Evolutionary conservation across 2,888 invertebrate species (phyloP), one percentile per base, ranked within the genome.

Genomic region (Uloborus plumipes): DNA sequence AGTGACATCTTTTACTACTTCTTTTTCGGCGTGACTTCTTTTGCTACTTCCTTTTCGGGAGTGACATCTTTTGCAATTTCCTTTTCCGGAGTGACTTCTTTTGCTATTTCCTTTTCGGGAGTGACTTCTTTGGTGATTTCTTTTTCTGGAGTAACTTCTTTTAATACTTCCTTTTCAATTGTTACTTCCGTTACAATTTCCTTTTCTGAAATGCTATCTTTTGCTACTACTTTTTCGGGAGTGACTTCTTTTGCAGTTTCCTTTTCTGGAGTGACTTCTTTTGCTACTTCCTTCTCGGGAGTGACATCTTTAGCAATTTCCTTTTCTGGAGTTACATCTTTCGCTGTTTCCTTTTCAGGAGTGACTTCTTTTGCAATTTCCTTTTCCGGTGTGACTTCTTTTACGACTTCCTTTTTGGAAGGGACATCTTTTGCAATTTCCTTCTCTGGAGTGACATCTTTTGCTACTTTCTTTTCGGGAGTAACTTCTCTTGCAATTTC

Each of bases 21-120:
- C 26, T 26, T 26, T 74, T 65, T 22, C 6, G 47, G 7, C n/a
- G 20, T 50, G 31, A 31, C 50, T 76, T 69, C 69, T 76, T 76
- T 64, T 15, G n/a, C 51, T 61, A 39, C 66, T 39, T 22, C 18
- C 9, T 16, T n/a, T 26, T 31, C 26, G 51, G 50, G 15, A 55
- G 69, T 16, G 26, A 9, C 2, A 55, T 39, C 18, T 49, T 50
- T 3, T 26, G 49, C 39, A 22, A 11, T 50, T 50, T 67, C 20
- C 4, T 51, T 22, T 50, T 20, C 22, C 9, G 14, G 13, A 58
- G 22, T 6, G 55, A 2, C 51, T 26, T 70, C 70, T 16, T 18
- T 16, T 18, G 6, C 6, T 39, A 55, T 18, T 13, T 14, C 31
- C 26, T n/a, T 47, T 62, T 26, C 18, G 26, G 4, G 4, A 22